Conservation (phyloP, 2,797 vertebrate genomes). For the Coranthus polyacanthus region DNA sequence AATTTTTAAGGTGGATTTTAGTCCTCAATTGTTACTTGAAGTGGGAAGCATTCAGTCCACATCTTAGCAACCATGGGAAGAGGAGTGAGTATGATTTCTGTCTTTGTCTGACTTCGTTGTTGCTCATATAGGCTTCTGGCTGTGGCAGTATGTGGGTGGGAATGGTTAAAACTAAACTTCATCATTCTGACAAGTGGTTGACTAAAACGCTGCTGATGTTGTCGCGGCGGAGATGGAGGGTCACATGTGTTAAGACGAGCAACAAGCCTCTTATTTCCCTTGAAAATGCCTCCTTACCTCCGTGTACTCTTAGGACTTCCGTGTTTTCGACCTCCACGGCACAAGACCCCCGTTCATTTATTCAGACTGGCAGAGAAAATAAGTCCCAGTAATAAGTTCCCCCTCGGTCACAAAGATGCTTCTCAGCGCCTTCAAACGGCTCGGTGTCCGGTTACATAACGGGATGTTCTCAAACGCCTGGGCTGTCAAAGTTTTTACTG, state of each 20-base stretch:
- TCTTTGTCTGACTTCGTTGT: conserved; percentile 1
- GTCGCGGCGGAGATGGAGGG: background rate
- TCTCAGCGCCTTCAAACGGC: background rate
- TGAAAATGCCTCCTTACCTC: background rate
- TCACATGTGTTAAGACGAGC: conserved; percentile 22
- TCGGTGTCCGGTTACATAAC: conserved; percentile 63
- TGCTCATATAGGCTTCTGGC: background rate
- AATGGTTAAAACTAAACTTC: conserved; percentile 1
- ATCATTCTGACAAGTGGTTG: conserved; percentile 63
- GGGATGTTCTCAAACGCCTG: conserved; percentile 30
- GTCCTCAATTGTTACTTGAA: conserved; percentile 57
- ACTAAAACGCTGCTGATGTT: background rate
- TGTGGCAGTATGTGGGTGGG: background rate
- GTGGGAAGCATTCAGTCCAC: conserved; percentile 51
- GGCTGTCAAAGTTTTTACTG: conserved; percentile 51
- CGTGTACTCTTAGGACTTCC: conserved; percentile 39
- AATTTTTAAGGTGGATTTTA: conserved; percentile 65
- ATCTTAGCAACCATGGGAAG: conserved; percentile 81
- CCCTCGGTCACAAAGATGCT: conserved; percentile 28
- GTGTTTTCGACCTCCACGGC: conserved; percentile 2
- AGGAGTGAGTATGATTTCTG: conserved; percentile 82
- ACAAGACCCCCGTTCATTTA: background rate
- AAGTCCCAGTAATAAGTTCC: conserved; percentile 20
- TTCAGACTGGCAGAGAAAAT: background rate
- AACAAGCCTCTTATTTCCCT: conserved; percentile 4